A percentile compares a stretch with the other conserved stretches of the same genome.
These are phyloP conservation scores for Mohoua ochrocephala DNA, from an alignment of 2,113 vertebrate species.

Conservation along the genomic window DNA sequence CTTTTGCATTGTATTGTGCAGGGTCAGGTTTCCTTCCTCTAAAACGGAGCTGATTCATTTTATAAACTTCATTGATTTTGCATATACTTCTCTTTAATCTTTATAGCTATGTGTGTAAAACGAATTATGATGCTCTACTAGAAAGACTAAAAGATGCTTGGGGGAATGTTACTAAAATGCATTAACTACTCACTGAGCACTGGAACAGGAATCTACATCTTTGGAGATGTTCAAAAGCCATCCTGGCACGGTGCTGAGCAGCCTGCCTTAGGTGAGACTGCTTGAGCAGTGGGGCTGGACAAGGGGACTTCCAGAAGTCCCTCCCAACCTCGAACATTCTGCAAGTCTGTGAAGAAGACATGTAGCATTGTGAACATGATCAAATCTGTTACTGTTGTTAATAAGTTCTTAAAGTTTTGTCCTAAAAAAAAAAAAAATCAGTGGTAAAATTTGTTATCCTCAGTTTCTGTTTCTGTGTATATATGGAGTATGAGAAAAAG, in stretches of 20 bases:
- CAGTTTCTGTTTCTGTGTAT: not conserved
- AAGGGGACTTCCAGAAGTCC: not conserved
- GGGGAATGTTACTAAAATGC: not conserved
- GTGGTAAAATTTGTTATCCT: not conserved
- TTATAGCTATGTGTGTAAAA: not conserved
- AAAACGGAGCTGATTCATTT: not conserved
- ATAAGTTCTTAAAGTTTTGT: not conserved
- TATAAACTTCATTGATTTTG: not conserved
- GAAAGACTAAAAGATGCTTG: not conserved
- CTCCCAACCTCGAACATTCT: not conserved
- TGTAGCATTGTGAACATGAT: not conserved
- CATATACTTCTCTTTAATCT: not conserved
- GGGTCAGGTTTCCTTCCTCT: not conserved
- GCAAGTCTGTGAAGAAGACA: not conserved
- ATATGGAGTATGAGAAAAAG: not conserved
- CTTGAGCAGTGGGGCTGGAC: not conserved
- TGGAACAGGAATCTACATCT: not conserved
- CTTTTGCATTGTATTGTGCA: not conserved
- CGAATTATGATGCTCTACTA: not conserved
- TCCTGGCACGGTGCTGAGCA: not conserved
- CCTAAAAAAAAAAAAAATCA: not conserved
- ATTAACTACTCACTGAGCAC: not conserved
- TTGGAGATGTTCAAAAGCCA: not conserved
- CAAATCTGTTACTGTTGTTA: not conserved
- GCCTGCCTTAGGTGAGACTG: not conserved